phyloP scores from a whole-genome alignment of 92 coral and sea anemone species.

The Paramuricea clavata region DNA sequence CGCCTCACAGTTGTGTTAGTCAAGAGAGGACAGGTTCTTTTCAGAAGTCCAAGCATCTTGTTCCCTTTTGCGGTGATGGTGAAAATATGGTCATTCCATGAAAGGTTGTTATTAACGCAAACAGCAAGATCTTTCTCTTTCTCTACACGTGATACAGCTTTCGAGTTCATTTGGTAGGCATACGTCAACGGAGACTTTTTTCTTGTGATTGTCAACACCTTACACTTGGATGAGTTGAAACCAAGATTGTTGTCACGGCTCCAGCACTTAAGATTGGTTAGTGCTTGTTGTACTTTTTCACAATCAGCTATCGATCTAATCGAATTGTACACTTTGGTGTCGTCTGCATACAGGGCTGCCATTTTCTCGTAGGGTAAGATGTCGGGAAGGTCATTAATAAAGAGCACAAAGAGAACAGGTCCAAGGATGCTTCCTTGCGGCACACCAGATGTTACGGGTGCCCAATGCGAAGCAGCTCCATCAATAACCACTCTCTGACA shows the following conservation, averaged over 20 bases:
- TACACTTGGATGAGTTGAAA: neutral
- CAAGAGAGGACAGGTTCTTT: no score
- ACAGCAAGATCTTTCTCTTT: neutral
- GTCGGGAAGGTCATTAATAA: neutral
- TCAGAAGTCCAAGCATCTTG: no score
- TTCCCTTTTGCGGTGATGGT: no score
- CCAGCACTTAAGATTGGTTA: neutral
- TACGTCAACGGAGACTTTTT: neutral
- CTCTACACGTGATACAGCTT: neutral
- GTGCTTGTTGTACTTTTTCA: neutral
- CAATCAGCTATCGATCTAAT: neutral
- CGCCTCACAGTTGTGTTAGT: no score
- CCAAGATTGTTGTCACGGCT: neutral
- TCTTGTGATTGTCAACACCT: neutral
- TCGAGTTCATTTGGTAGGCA: neutral
- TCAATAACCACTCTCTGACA: neutral
- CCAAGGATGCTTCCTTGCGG: neutral
- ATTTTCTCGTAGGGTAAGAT: neutral
- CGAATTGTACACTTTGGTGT: neutral
- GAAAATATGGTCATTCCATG: neutral
- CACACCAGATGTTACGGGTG: neutral
- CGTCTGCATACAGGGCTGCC: conserved; percentile 2
- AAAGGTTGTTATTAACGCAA: neutral
- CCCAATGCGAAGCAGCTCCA: neutral
- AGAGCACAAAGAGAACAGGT: neutral